Conservation (phyloP, 2,113 vertebrate species). For the Sinocyclocheilus rhinocerous region DNA sequence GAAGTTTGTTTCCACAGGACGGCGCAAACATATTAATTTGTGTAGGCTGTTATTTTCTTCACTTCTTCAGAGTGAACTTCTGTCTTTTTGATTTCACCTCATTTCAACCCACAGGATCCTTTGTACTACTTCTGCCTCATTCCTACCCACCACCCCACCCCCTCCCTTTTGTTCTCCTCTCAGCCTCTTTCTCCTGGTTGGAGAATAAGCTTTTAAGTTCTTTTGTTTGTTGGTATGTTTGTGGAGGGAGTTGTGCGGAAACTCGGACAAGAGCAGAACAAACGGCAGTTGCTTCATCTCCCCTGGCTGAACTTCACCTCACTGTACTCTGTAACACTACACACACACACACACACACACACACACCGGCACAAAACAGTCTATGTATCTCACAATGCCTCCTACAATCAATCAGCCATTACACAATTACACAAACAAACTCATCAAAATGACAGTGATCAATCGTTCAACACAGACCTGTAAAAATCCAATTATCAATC, state of each 20-base stretch:
- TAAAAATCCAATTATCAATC: conserved; percentile 47
- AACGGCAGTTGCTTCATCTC: conserved; percentile 8
- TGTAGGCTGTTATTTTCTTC: conserved; percentile 11
- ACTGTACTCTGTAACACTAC: background rate
- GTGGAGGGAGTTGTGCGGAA: background rate
- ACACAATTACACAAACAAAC: conserved; percentile 28
- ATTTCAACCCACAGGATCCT: conserved; percentile 40
- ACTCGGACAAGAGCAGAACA: background rate
- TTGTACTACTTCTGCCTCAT: conserved; percentile 39
- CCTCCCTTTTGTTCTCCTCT: conserved; percentile 42
- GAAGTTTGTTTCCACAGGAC: conserved; percentile 2
- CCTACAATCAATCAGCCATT: conserved; percentile 34
- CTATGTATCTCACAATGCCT: background rate
- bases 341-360: background rate
- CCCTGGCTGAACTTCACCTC: background rate
- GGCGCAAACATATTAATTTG: background rate
- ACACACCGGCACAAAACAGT: background rate
- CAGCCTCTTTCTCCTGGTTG: conserved; percentile 47
- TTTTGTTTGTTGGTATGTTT: conserved; percentile 57
- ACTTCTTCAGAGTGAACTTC: background rate
- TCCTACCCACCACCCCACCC: background rate
- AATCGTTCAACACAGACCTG: conserved; percentile 42
- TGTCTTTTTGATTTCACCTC: conserved; percentile 21
- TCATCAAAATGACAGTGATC: conserved; percentile 46
- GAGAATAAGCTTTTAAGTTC: conserved; percentile 53